Conservation (phyloP, 1,140 invertebrate species). For the Achroia grisella region DNA sequence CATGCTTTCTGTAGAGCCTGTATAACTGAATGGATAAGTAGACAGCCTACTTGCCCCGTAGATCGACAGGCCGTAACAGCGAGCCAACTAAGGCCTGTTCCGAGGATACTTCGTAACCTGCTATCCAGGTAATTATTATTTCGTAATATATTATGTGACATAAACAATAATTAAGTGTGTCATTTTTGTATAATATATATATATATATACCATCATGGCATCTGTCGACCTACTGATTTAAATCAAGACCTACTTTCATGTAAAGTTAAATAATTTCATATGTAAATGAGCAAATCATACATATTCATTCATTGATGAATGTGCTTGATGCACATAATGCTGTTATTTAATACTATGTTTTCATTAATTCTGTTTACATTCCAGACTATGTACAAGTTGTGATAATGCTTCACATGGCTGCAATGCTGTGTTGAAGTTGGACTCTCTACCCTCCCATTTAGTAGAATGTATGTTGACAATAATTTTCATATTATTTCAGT, state of each 20-base stretch:
- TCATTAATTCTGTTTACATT: slow-evolving; percentile 15
- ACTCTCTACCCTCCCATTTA: slow-evolving; percentile 86
- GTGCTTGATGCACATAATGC: not conserved
- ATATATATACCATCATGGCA: too few relatives aligned
- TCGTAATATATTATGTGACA: slow-evolving; percentile 20
- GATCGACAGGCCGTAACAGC: slow-evolving; percentile 92
- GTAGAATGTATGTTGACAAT: slow-evolving; percentile 95
- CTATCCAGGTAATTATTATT: slow-evolving; percentile 79
- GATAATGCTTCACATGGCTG: slow-evolving; percentile 94
- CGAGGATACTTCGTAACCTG: slow-evolving; percentile 93
- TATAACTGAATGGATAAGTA: slow-evolving; percentile 94
- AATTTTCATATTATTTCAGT: too few relatives aligned
- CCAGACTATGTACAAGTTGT: slow-evolving; percentile 89
- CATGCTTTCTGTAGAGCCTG: slow-evolving; percentile 96
- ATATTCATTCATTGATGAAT: not conserved
- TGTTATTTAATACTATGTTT: not conserved
- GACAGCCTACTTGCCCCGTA: slow-evolving; percentile 94
- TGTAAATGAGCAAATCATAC: not conserved
- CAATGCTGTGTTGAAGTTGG: slow-evolving; percentile 87
- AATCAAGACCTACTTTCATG: not conserved
- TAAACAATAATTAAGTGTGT: not conserved
- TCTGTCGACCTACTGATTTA: too few relatives aligned
- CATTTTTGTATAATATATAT: too few relatives aligned
- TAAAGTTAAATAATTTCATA: not conserved
- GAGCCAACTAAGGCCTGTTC: slow-evolving; percentile 90